Percentiles rank a stretch among this genome's conserved stretches.
Conservation (phyloP, 2,113 vertebrate genomes). For the Prionailurus bengalensis region DNA sequence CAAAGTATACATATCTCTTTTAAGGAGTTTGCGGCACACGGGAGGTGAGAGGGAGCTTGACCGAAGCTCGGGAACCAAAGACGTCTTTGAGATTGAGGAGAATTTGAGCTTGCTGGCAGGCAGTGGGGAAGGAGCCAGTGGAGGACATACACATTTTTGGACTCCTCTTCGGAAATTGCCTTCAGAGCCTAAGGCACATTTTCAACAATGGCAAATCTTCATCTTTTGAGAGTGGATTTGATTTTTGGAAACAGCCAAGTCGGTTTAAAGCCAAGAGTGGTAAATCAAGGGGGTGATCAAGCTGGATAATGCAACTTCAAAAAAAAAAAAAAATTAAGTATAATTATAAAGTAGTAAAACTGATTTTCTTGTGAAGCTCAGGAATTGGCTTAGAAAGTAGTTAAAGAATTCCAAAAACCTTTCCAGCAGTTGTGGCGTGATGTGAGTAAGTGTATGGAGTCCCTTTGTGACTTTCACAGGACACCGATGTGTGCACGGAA, state of each 20-base stretch:
- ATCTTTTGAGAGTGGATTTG: slow-evolving; percentile 73
- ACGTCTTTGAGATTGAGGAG: neutral
- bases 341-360: slow-evolving; percentile 76
- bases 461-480: neutral
- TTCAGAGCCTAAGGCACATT: slow-evolving; percentile 74
- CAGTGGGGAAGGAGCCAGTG: neutral
- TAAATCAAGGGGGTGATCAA: slow-evolving; percentile 77
- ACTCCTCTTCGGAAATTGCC: slow-evolving; percentile 71
- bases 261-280: slow-evolving; percentile 73
- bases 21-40: neutral
- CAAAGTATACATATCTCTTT: neutral
- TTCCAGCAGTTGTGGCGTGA: neutral
- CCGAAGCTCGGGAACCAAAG: neutral
- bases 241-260: slow-evolving; percentile 63
- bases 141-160: slow-evolving; percentile 62
- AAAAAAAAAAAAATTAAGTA: slow-evolving; percentile 23
- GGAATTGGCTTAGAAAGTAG: slow-evolving; percentile 70
- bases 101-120: neutral
- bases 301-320: slow-evolving; percentile 59
- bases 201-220: slow-evolving; percentile 78
- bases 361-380: slow-evolving; percentile 68
- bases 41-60: neutral
- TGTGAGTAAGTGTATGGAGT: neutral
- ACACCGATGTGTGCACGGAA: neutral
- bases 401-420: slow-evolving; percentile 66